phyloP scores from a whole-genome alignment of 2,888 invertebrate genomes.

The Cephus runcator region DNA sequence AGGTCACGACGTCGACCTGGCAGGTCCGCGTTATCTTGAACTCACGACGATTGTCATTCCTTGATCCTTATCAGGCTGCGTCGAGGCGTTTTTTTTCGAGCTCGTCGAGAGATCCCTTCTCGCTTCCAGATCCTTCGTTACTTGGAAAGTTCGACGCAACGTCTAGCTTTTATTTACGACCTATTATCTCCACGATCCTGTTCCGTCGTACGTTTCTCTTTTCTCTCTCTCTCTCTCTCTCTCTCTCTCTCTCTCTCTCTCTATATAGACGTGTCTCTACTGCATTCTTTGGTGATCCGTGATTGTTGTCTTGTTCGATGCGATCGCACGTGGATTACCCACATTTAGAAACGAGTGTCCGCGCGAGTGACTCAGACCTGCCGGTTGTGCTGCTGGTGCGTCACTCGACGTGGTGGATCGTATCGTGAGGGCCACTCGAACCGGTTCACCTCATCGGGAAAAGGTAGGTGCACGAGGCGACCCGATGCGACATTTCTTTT shows the following conservation, averaged over 20 bases:
- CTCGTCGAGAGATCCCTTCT: not conserved
- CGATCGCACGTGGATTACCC: conserved; percentile 36
- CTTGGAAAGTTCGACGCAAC: not conserved
- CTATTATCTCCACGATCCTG: not conserved
- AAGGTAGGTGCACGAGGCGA: conserved; percentile 30
- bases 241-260: no score
- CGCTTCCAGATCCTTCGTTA: not conserved
- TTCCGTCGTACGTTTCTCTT: not conserved
- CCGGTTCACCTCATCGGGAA: conserved; percentile 27
- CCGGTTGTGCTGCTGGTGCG: conserved; percentile 22
- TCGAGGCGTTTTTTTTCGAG: not conserved
- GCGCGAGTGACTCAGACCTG: not conserved
- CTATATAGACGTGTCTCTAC: not conserved
- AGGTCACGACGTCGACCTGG: conserved; percentile 31
- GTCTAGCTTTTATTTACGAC: conserved; percentile 8
- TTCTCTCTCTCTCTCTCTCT: no score
- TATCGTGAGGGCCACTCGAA: conserved; percentile 23
- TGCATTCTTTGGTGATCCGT: no score
- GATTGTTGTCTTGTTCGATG: conserved; percentile 23
- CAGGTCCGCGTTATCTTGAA: conserved; percentile 40
- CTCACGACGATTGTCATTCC: not conserved
- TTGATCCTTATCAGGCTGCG: not conserved
- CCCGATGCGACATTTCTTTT: not conserved
- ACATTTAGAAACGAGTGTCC: not conserved
- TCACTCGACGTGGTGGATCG: conserved; percentile 21